Conservation (phyloP, 1,140 invertebrate genomes). For the Hormaphis cornu region DNA sequence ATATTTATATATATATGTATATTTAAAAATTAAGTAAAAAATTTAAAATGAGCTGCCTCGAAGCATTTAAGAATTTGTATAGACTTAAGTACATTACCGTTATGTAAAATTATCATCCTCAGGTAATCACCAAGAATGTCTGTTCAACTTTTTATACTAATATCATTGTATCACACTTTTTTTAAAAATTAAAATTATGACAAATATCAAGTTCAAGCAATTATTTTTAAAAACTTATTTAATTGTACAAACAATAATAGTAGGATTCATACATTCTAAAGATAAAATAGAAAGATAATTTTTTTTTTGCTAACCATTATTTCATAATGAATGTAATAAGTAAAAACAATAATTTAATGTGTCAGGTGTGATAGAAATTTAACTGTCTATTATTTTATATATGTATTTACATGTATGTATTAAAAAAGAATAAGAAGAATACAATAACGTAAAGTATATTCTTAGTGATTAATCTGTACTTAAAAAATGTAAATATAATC, state of each 20-base stretch:
- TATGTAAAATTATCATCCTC: neutral
- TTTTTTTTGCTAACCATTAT: no score
- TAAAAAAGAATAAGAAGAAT: no score
- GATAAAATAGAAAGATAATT: no score
- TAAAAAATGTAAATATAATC: neutral
- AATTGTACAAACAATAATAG: neutral
- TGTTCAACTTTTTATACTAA: neutral
- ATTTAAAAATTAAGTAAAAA: neutral
- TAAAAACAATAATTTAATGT: neutral
- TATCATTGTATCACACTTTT: neutral
- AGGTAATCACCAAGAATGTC: neutral
- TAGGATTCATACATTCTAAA: no score
- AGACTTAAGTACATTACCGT: neutral
- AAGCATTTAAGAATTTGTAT: neutral
- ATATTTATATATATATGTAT: neutral
- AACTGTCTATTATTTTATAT: neutral
- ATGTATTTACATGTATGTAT: neutral
- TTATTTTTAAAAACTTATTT: neutral
- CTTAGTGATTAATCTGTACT: neutral
- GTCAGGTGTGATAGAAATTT: neutral
- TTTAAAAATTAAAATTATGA: neutral
- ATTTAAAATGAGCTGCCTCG: neutral
- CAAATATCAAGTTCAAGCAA: no score
- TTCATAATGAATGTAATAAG: no score
- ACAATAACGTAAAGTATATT: no score